Conservation (phyloP, 2,113 vertebrate species). For the Salvelinus alpinus region DNA sequence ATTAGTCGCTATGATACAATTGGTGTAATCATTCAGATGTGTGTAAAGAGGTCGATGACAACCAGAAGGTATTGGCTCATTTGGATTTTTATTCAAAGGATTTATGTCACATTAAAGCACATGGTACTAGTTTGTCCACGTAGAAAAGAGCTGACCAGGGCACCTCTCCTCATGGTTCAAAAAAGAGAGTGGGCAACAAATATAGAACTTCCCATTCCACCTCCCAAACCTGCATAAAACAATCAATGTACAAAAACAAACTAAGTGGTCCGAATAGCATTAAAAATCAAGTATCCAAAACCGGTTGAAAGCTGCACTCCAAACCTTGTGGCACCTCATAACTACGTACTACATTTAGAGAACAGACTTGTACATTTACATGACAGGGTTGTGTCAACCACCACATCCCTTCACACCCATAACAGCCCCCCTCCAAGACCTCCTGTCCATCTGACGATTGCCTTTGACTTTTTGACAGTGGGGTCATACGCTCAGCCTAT, state of each 20-base stretch:
- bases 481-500: constrained; percentile 25
- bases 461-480: constrained; percentile 3
- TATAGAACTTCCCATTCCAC: constrained; percentile 13
- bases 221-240: constrained; percentile 57
- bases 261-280: constrained; percentile 55
- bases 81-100: constrained; percentile 87
- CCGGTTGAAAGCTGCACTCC: constrained; percentile 33
- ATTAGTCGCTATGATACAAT: too few relatives aligned
- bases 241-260: constrained; percentile 73
- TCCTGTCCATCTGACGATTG: constrained; percentile 9
- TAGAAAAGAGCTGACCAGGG: constrained; percentile 84
- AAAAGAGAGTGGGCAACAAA: constrained; percentile 21
- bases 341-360: constrained; percentile 55
- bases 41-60: not conserved
- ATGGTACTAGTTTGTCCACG: constrained; percentile 81
- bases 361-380: constrained; percentile 35
- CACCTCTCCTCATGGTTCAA: constrained; percentile 15
- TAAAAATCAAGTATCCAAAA: constrained; percentile 57
- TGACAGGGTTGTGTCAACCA: constrained; percentile 39
- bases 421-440: not conserved
- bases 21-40: too few relatives aligned
- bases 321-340: constrained; percentile 59
- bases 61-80: not conserved
- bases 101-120: constrained; percentile 85
- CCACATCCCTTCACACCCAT: not conserved